These are phyloP conservation scores for Drosophila kambysellisi DNA, from an alignment of 2,888 invertebrate genomes.

Conservation along the genomic window DNA sequence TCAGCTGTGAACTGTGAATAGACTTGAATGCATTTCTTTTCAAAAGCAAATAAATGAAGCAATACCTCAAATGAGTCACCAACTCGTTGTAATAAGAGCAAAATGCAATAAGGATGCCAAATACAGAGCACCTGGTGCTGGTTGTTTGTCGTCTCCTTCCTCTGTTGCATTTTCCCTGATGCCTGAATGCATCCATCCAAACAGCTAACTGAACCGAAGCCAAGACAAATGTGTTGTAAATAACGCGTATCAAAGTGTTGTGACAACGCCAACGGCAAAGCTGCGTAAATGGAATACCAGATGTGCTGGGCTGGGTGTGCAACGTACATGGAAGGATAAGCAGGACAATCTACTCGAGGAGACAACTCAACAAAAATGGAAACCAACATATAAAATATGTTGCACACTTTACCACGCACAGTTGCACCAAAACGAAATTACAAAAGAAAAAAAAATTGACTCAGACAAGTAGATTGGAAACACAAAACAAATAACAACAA, in stretches of 20 bases:
- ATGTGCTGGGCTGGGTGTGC: not conserved
- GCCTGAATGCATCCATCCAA: constrained; percentile 9
- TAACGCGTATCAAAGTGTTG: constrained; percentile 71
- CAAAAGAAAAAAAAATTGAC: constrained; percentile 11
- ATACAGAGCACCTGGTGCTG: constrained; percentile 28
- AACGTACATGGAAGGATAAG: not conserved
- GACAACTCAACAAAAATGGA: constrained; percentile 39
- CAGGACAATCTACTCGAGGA: constrained; percentile 1
- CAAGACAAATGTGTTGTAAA: constrained; percentile 76
- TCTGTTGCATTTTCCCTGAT: not conserved
- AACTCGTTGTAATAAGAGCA: constrained; percentile 12
- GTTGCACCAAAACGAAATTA: constrained; percentile 43
- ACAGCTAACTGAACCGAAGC: constrained; percentile 55
- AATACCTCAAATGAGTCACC: constrained; percentile 13
- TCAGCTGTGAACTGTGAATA: constrained; percentile 2
- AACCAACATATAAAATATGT: constrained; percentile 71
- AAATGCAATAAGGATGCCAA: constrained; percentile 39
- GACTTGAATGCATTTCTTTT: constrained; percentile 31
- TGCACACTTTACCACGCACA: constrained; percentile 64
- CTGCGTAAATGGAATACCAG: constrained; percentile 36
- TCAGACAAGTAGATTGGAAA: constrained; percentile 48
- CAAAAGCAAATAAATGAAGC: constrained; percentile 22
- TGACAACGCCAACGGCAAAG: constrained; percentile 58
- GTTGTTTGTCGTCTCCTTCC: not conserved
- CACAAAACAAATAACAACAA: constrained; percentile 9